phyloP scores from a whole-genome alignment of 1,140 invertebrate genomes.

The Zaprionus camerounensis region DNA sequence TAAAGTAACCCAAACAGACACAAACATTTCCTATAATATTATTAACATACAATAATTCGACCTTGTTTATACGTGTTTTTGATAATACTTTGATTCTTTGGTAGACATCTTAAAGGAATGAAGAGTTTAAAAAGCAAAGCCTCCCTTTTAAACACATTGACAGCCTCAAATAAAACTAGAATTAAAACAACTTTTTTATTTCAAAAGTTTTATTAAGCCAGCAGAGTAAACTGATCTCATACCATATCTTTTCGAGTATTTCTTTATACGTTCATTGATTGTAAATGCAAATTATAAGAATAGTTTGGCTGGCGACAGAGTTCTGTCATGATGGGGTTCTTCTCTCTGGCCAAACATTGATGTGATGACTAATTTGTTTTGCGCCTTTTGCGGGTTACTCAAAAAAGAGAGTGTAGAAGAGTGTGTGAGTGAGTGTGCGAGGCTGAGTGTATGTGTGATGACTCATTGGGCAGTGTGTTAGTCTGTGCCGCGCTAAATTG shows the following conservation, averaged over 20 bases:
- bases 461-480: constrained; percentile 44
- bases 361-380: constrained; percentile 74
- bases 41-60: too few relatives aligned
- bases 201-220: neutral
- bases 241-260: neutral
- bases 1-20: too few relatives aligned
- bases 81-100: too few relatives aligned
- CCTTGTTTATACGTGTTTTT: too few relatives aligned
- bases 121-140: too few relatives aligned
- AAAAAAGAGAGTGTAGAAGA: constrained; percentile 9
- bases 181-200: neutral
- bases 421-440: constrained; percentile 10
- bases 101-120: too few relatives aligned
- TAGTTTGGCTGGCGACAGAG: constrained; percentile 30
- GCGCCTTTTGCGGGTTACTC: constrained; percentile 13
- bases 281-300: constrained; percentile 17
- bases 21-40: too few relatives aligned
- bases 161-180: too few relatives aligned
- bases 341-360: constrained; percentile 19
- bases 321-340: constrained; percentile 26
- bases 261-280: neutral
- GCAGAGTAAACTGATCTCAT: neutral
- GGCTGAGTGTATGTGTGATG: constrained; percentile 37
- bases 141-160: too few relatives aligned
- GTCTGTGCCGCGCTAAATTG: constrained; percentile 40